A percentile compares a stretch with the other conserved stretches of the same genome.
Evolutionary conservation across 2,888 invertebrate genomes (phyloP).

Genomic region (Oligia fasciuncula): DNA sequence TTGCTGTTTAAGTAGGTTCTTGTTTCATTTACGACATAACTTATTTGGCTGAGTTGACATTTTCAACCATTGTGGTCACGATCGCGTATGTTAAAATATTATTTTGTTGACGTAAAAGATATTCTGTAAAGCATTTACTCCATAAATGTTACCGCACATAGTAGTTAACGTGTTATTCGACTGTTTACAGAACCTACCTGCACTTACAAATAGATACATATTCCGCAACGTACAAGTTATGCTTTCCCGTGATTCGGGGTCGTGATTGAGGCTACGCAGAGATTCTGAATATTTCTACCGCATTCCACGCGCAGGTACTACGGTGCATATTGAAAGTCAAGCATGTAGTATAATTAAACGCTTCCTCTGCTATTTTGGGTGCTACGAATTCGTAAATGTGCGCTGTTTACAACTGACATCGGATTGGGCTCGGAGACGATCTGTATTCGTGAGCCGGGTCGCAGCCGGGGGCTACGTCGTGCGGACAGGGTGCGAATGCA

Average conservation of each 20-base stretch:
- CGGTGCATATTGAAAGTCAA: slow-evolving; percentile 56
- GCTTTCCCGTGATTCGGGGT: slow-evolving; percentile 53
- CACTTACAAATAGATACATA: slow-evolving; percentile 39
- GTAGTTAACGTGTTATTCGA: neutral
- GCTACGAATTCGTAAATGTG: slow-evolving; percentile 38
- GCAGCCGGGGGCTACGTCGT: slow-evolving; percentile 62
- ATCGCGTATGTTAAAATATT: slow-evolving; percentile 20
- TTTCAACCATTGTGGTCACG: slow-evolving; percentile 16
- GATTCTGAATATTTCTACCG: slow-evolving; percentile 58
- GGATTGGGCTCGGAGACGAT: slow-evolving; percentile 51
- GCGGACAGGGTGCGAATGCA: slow-evolving; percentile 68
- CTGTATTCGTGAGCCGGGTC: slow-evolving; percentile 53
- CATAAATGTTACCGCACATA: neutral
- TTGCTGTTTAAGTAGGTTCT: slow-evolving; percentile 22
- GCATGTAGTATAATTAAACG: slow-evolving; percentile 54
- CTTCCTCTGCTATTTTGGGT: slow-evolving; percentile 39
- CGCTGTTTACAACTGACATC: slow-evolving; percentile 38
- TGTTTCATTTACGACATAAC: slow-evolving; percentile 21
- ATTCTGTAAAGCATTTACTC: neutral
- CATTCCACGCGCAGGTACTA: slow-evolving; percentile 47
- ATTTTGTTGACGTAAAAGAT: slow-evolving; percentile 6
- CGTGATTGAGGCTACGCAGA: slow-evolving; percentile 55
- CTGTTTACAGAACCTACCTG: slow-evolving; percentile 11
- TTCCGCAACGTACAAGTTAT: slow-evolving; percentile 29
- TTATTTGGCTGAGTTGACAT: slow-evolving; percentile 27